Evolutionary conservation across 2,797 vertebrate species (phyloP), one percentile per base, ranked within the genome.

Genomic region (Periparus ater): DNA sequence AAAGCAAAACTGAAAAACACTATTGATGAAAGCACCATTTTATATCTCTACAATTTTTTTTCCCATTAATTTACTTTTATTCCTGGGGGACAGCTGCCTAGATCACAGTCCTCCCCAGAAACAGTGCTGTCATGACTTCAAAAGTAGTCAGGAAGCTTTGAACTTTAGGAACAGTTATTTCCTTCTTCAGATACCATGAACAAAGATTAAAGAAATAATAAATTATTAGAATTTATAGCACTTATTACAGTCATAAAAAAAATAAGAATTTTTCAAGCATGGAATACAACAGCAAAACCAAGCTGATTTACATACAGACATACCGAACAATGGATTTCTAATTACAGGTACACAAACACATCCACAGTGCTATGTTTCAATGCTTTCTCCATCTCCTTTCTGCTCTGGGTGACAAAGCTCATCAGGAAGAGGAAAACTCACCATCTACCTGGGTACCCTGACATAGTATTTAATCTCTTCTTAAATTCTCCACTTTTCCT

Each of bases 121-220:
- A 85, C 70, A 85, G 66, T 60, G 29, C 89, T 94, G 92, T 88
- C 93, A 89, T 88, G 45, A 96, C 95, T 96, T 97, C 95, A 95
- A 86, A 97, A 95, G 93, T 95, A 94, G 54, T 67, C 68, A 89
- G 79, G 91, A 93, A 79, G 91, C 96, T 97, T 96, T 97, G 95
- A 97, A 97, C 82, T 91, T 93, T 93, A 85, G 91, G 93, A 93
- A 95, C 36, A 75, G 88, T 90, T 88, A 86, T 91, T 93, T 91
- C 47, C n/a, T 92, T 91, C 71, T 82, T 82, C 15, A 17, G 44
- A 84, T 23, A 88, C 85, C 83, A 84, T 73, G 87, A 83, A 85
- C 79, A 84, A 88, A 91, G 68, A 76, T 85, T 92, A 92, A 91
- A 96, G 62, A 92, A 93, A 85, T 77, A 93, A 77, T 48, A 84